These are phyloP conservation scores for Rhagoletis pomonella DNA, from an alignment of 1,140 invertebrate genomes.

Conservation along the genomic window DNA sequence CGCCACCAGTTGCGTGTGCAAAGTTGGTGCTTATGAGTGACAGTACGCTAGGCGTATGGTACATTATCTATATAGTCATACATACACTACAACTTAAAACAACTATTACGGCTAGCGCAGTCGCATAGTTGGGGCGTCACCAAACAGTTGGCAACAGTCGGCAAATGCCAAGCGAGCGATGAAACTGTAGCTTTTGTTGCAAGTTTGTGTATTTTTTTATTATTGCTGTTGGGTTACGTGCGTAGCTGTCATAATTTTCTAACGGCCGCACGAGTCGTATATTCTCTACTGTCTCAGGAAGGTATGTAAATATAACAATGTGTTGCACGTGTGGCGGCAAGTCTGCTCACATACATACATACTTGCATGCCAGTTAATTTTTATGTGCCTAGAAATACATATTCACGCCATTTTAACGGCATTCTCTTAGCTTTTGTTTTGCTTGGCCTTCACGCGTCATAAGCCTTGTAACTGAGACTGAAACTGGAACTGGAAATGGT, in stretches of 20 bases:
- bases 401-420: background rate
- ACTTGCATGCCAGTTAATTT: slow-evolving; percentile 7
- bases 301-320: background rate
- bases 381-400: slow-evolving; percentile 26
- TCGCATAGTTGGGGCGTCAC: background rate
- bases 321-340: slow-evolving; percentile 26
- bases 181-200: background rate
- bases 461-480: background rate
- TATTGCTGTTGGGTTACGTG: background rate
- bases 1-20: background rate
- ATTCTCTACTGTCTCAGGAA: background rate
- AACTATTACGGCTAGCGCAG: background rate
- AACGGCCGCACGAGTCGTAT: background rate
- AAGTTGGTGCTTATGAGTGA: background rate
- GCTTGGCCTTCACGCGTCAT: slow-evolving; percentile 23
- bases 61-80: too few relatives aligned
- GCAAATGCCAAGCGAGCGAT: background rate
- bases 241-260: slow-evolving; percentile 27
- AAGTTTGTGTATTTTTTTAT: too few relatives aligned
- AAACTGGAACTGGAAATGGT: background rate
- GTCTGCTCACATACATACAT: background rate
- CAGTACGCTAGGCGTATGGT: too few relatives aligned
- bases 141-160: background rate
- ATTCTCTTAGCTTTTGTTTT: background rate
- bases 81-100: background rate